These are phyloP conservation scores for Ascidia mentula DNA, from an alignment of 23 tunicate genomes.

Conservation along the genomic window DNA sequence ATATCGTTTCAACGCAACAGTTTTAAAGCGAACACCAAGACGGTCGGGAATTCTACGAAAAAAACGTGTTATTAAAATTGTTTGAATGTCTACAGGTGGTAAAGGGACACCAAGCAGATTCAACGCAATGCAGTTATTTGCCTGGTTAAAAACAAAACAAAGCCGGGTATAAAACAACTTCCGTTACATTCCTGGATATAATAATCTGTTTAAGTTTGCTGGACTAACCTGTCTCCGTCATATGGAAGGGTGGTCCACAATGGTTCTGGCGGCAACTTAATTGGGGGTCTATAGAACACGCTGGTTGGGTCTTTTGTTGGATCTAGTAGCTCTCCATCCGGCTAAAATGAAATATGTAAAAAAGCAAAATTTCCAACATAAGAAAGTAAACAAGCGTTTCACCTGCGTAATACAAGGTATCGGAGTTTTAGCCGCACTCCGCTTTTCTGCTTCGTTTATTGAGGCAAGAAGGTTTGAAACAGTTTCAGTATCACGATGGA, in stretches of 20 bases:
- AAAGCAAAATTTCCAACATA: neutral
- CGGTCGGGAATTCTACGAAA: constrained; percentile 44
- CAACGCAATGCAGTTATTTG: no score
- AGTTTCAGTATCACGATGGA: neutral
- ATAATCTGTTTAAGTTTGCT: no score
- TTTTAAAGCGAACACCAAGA: constrained; percentile 63
- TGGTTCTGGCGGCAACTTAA: constrained; percentile 50
- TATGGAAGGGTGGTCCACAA: constrained; percentile 38
- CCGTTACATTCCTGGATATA: no score
- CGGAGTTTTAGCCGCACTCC: constrained; percentile 17
- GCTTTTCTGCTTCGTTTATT: neutral
- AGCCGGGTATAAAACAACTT: no score
- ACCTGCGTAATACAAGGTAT: constrained; percentile 34
- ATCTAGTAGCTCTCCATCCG: neutral
- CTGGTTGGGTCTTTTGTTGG: constrained; percentile 19
- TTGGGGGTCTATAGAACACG: constrained; percentile 10
- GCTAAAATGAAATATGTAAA: neutral
- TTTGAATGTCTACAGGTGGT: no score
- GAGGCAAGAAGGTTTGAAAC: neutral
- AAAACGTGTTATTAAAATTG: no score
- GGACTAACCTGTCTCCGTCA: constrained; percentile 48
- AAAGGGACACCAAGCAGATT: no score
- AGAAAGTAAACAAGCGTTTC: neutral
- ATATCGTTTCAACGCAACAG: constrained; percentile 66
- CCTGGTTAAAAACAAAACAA: no score